Percentiles rank a stretch among this genome's conserved stretches.
These are phyloP conservation scores for Emydocephalus ijimae DNA, from an alignment of 2,113 vertebrate species.

Conservation along the genomic window DNA sequence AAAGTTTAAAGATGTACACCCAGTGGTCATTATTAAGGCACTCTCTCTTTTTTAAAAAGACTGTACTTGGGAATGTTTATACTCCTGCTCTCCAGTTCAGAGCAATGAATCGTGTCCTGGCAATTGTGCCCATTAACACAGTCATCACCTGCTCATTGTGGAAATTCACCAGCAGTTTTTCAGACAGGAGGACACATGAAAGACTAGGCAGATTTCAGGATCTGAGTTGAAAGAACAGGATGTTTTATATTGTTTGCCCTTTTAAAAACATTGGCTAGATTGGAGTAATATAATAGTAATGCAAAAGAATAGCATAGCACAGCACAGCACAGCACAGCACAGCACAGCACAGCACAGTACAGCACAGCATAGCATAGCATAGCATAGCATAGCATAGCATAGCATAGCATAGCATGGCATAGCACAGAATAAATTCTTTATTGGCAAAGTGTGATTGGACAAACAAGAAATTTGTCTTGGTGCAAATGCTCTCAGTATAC, in stretches of 20 bases:
- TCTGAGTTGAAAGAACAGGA: not conserved
- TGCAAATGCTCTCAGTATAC: too few species aligned
- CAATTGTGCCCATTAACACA: not conserved
- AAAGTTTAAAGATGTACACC: not conserved
- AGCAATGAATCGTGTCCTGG: not conserved
- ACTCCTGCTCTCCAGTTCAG: not conserved
- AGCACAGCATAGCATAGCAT: too few species aligned
- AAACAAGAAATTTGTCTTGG: too few species aligned
- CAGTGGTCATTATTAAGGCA: conserved; percentile 46
- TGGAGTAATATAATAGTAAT: not conserved
- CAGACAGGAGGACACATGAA: not conserved
- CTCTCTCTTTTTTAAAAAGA: not conserved
- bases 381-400: too few species aligned
- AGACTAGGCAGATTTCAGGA: not conserved
- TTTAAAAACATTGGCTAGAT: not conserved
- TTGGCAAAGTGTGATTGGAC: too few species aligned
- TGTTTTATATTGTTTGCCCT: not conserved
- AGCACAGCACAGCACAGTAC: too few species aligned
- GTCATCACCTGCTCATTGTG: not conserved
- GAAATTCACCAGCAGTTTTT: not conserved
- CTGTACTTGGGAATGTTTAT: not conserved
- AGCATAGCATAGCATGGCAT: too few species aligned
- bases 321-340: too few species aligned
- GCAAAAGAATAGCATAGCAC: not conserved
- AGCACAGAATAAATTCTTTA: too few species aligned